phyloP scores from a whole-genome alignment of 1,140 invertebrate genomes.

The Drosophila pectinifera region DNA sequence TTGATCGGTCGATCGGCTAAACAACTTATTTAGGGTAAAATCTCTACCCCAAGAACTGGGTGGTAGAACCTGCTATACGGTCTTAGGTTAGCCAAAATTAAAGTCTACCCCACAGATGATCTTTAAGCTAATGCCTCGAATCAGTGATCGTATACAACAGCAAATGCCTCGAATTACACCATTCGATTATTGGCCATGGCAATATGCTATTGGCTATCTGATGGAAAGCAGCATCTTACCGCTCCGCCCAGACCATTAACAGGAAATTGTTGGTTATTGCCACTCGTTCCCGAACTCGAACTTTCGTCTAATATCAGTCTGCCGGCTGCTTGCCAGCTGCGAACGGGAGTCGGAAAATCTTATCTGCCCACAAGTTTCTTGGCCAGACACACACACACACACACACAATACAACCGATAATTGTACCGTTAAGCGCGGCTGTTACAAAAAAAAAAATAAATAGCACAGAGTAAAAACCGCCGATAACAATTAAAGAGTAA shows the following conservation, averaged over 20 bases:
- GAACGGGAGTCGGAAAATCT: constrained; percentile 46
- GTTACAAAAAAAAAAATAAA: constrained; percentile 59
- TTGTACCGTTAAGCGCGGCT: constrained; percentile 65
- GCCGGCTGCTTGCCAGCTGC: constrained; percentile 24
- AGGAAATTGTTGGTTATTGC: constrained; percentile 48
- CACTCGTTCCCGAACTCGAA: constrained; percentile 19
- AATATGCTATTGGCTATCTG: not conserved
- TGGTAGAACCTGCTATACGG: not conserved
- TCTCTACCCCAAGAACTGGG: not conserved
- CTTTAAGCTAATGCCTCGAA: constrained; percentile 7
- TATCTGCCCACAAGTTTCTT: constrained; percentile 44
- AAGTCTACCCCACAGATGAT: not conserved
- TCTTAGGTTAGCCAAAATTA: not conserved
- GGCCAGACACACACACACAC: constrained; percentile 20
- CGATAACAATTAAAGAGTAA: constrained; percentile 73
- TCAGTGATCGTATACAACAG: constrained; percentile 3
- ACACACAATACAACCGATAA: constrained; percentile 43
- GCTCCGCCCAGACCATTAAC: constrained; percentile 26
- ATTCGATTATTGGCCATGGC: not conserved
- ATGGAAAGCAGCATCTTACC: not conserved
- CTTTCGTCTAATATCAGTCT: constrained; percentile 46
- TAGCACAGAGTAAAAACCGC: constrained; percentile 48
- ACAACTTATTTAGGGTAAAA: not conserved
- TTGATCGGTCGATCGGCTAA: not conserved
- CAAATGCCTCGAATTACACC: constrained; percentile 8